phyloP scores from a whole-genome alignment of 1,140 invertebrate species.

The Metopolophium dirhodum region DNA sequence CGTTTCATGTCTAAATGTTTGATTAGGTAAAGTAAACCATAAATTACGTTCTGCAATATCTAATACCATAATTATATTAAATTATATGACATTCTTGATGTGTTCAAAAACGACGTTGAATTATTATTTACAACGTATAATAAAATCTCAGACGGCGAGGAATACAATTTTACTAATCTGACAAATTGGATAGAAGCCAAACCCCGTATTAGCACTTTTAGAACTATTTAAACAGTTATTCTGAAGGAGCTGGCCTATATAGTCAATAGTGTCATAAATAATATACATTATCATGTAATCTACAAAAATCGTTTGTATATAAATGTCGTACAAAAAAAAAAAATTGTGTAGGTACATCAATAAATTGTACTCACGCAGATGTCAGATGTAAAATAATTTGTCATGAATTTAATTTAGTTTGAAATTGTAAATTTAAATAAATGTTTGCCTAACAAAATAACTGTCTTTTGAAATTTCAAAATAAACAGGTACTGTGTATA shows the following conservation, averaged over 20 bases:
- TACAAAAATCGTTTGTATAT: background rate
- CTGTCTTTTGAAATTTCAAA: too few species aligned
- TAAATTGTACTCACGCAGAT: background rate
- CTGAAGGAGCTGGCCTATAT: background rate
- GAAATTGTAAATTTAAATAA: too few species aligned
- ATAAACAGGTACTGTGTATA: too few species aligned
- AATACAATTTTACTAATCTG: constrained; percentile 4
- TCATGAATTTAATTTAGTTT: background rate
- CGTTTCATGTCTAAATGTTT: background rate
- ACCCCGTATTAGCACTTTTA: background rate
- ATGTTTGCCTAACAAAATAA: too few species aligned
- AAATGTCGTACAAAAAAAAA: background rate
- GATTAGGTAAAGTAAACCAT: background rate
- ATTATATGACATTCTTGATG: background rate
- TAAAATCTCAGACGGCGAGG: background rate
- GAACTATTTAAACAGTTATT: background rate
- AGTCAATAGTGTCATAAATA: background rate
- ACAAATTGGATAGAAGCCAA: background rate
- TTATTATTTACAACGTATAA: background rate
- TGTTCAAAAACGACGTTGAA: background rate
- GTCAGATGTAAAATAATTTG: background rate
- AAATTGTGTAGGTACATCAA: too few species aligned
- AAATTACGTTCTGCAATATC: background rate
- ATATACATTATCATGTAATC: background rate
- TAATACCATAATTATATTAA: background rate